These are phyloP conservation scores for Neotragus pygmaeus DNA, from an alignment of 2,113 vertebrate species.

Conservation along the genomic window DNA sequence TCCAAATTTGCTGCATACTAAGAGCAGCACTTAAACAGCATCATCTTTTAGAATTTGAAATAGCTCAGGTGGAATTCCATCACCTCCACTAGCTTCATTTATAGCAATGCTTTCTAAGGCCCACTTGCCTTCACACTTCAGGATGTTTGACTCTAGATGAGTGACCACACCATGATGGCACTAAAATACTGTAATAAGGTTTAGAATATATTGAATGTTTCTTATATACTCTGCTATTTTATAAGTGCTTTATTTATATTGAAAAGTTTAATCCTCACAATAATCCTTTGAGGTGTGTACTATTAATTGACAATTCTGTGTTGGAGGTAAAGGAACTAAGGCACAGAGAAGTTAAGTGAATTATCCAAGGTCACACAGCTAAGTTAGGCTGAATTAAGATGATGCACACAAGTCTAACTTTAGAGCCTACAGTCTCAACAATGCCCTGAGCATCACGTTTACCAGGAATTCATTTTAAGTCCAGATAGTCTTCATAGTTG, in stretches of 20 bases:
- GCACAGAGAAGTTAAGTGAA: not conserved
- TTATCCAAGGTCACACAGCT: not conserved
- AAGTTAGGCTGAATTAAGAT: not conserved
- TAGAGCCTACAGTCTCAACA: not conserved
- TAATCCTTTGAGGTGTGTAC: not conserved
- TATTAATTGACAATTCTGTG: not conserved
- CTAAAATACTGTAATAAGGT: not conserved
- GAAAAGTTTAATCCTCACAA: not conserved
- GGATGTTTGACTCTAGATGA: not conserved
- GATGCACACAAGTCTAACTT: not conserved
- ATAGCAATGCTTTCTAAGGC: not conserved
- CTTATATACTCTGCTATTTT: not conserved
- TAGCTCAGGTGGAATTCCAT: not conserved
- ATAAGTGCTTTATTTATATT: not conserved
- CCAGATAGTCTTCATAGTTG: not conserved
- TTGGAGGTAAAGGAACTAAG: not conserved
- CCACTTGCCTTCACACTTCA: not conserved
- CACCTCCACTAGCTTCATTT: not conserved
- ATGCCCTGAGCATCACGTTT: rapidly evolving
- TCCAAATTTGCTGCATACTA: not conserved
- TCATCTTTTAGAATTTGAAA: not conserved
- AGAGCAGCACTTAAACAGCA: not conserved
- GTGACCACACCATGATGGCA: not conserved
- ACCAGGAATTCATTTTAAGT: not conserved
- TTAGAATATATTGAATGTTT: not conserved